phyloP scores from a whole-genome alignment of 1,140 invertebrate species.

The Triops cancriformis region DNA sequence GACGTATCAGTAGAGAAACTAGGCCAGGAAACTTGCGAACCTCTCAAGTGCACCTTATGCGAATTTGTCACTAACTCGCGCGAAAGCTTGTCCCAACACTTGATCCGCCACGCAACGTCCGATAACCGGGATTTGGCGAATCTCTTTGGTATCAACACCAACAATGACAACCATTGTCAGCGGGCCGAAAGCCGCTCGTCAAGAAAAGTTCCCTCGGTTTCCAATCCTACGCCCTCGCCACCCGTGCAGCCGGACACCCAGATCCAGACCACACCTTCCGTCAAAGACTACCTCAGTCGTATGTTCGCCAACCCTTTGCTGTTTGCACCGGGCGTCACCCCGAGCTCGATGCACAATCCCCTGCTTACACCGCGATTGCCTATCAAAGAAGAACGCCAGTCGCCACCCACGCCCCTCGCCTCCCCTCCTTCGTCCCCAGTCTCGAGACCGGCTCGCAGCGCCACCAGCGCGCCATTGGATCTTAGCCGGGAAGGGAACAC shows the following conservation, averaged over 20 bases:
- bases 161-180: neutral
- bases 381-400: slow-evolving; percentile 30
- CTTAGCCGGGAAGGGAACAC: slow-evolving; percentile 29
- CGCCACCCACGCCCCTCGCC: slow-evolving; percentile 20
- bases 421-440: slow-evolving; percentile 24
- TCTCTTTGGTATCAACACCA: slow-evolving; percentile 18
- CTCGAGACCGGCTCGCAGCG: neutral
- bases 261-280: slow-evolving; percentile 27
- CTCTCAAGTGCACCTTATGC: slow-evolving; percentile 42
- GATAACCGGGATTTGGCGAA: slow-evolving; percentile 39
- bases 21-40: neutral
- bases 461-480: slow-evolving; percentile 30
- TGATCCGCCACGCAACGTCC: slow-evolving; percentile 39
- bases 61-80: slow-evolving; percentile 37
- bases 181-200: slow-evolving; percentile 18
- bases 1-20: slow-evolving; percentile 30
- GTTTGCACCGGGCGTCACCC: slow-evolving; percentile 27
- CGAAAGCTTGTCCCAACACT: slow-evolving; percentile 40
- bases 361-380: slow-evolving; percentile 24
- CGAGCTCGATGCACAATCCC: neutral
- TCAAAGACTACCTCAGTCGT: slow-evolving; percentile 32
- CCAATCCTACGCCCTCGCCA: slow-evolving; percentile 24
- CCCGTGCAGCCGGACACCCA: slow-evolving; percentile 26
- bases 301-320: slow-evolving; percentile 31
- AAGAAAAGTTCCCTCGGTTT: slow-evolving; percentile 26